Conservation (phyloP, 2,797 vertebrate species). For the Corythornis leucogaster region DNA sequence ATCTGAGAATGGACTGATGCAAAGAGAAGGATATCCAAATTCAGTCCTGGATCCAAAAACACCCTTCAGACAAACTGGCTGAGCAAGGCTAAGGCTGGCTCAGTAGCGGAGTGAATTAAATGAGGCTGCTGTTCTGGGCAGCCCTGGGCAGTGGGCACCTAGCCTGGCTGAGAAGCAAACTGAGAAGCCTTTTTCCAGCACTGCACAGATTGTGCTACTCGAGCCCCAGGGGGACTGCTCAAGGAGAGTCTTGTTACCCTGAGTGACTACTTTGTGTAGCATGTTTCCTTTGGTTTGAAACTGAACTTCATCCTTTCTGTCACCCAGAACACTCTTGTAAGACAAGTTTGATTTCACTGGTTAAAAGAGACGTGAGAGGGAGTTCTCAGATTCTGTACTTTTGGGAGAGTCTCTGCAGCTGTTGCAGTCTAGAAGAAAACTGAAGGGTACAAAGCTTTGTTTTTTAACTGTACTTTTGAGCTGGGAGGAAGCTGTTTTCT, state of each 20-base stretch:
- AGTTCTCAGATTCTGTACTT: not conserved
- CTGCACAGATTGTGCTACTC: not conserved
- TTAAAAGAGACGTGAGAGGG: not conserved
- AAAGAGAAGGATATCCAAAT: not conserved
- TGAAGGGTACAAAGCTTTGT: not conserved
- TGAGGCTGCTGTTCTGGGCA: not conserved
- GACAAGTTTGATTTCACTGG: not conserved
- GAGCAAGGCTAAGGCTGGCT: not conserved
- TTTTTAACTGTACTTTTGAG: not conserved
- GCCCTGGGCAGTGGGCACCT: not conserved
- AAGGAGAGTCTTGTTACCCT: not conserved
- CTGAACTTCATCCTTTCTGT: not conserved
- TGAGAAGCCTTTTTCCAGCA: not conserved
- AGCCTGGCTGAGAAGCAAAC: not conserved
- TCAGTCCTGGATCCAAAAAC: not conserved
- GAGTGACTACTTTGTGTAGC: not conserved
- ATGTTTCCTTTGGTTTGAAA: not conserved
- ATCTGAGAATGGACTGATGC: not conserved
- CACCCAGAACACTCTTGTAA: not conserved
- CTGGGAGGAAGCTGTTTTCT: not conserved
- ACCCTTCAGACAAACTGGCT: not conserved
- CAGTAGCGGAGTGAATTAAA: not conserved
- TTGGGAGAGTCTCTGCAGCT: not conserved
- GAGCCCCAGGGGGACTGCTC: not conserved
- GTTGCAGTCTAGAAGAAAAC: not conserved